These are phyloP conservation scores for Epirrhoe alternata DNA, from an alignment of 2,888 invertebrate genomes.

Conservation along the genomic window DNA sequence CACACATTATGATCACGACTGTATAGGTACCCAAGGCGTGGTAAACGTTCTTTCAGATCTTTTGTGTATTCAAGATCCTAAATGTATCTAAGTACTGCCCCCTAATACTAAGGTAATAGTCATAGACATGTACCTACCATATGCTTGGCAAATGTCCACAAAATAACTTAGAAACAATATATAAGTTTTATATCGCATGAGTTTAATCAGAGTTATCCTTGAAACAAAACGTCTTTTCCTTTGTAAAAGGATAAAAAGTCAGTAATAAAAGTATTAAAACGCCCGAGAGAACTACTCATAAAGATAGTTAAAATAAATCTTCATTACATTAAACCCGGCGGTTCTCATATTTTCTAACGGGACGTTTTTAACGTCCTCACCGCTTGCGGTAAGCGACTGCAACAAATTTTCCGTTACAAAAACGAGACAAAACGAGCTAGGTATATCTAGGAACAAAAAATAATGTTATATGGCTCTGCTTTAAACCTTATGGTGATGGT, in stretches of 20 bases:
- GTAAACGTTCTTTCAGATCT: not conserved
- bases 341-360: slow-evolving; percentile 73
- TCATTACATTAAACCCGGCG: slow-evolving; percentile 70
- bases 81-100: too few relatives aligned
- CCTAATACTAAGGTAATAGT: too few relatives aligned
- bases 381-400: slow-evolving; percentile 72
- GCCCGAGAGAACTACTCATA: slow-evolving; percentile 53
- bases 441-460: slow-evolving; percentile 52
- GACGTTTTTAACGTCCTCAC: slow-evolving; percentile 72
- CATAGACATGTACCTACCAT: too few relatives aligned
- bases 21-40: not conserved
- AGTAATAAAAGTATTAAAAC: slow-evolving; percentile 36
- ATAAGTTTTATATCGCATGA: too few relatives aligned
- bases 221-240: not conserved
- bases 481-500: slow-evolving; percentile 18
- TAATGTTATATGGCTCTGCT: slow-evolving; percentile 56
- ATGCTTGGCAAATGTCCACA: too few relatives aligned
- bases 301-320: slow-evolving; percentile 75
- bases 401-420: slow-evolving; percentile 65
- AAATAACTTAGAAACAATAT: too few relatives aligned
- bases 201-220: not conserved
- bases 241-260: slow-evolving; percentile 9
- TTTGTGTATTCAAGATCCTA: not conserved
- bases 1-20: not conserved
- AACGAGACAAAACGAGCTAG: slow-evolving; percentile 54